Evolutionary conservation across 2,113 vertebrate species (phyloP).

Genomic region (Lophius piscatorius): DNA sequence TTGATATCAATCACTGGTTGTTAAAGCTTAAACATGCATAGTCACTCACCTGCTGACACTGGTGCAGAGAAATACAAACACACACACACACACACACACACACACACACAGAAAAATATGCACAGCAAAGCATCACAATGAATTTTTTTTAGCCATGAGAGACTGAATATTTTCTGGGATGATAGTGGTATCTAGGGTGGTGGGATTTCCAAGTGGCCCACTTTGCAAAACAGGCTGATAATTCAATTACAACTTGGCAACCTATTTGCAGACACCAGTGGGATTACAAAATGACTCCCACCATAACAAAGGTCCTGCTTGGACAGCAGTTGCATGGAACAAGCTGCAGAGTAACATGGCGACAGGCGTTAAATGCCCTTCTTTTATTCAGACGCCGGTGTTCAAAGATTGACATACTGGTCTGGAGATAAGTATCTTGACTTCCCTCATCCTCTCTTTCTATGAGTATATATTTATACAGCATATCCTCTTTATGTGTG

Average conservation of each 20-base stretch:
- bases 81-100: slow-evolving; percentile 7
- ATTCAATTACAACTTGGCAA: slow-evolving; percentile 57
- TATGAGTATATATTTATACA: not conserved
- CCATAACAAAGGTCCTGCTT: slow-evolving; percentile 50
- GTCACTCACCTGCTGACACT: slow-evolving; percentile 5
- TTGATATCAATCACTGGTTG: slow-evolving; percentile 21
- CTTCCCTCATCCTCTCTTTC: not conserved
- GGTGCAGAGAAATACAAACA: slow-evolving; percentile 1
- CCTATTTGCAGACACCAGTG: slow-evolving; percentile 33
- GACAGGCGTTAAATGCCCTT: not conserved
- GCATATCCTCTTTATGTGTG: too few species aligned
- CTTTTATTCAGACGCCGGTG: slow-evolving; percentile 2
- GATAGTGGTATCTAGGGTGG: slow-evolving; percentile 26
- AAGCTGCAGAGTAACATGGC: slow-evolving; percentile 15
- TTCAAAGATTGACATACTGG: not conserved
- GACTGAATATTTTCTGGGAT: slow-evolving; percentile 17
- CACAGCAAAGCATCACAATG: slow-evolving; percentile 15
- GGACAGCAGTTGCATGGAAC: slow-evolving; percentile 32
- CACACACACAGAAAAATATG: not conserved
- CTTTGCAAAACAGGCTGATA: slow-evolving; percentile 50
- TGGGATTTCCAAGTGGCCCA: slow-evolving; percentile 54
- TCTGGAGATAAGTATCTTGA: not conserved
- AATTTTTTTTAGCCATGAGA: slow-evolving; percentile 44
- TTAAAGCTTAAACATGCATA: slow-evolving; percentile 5
- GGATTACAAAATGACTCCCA: slow-evolving; percentile 39